Percentiles rank a stretch among this genome's conserved stretches.
phyloP scores from a whole-genome alignment of 2,113 vertebrate genomes.

The Lucifuga dentata region DNA sequence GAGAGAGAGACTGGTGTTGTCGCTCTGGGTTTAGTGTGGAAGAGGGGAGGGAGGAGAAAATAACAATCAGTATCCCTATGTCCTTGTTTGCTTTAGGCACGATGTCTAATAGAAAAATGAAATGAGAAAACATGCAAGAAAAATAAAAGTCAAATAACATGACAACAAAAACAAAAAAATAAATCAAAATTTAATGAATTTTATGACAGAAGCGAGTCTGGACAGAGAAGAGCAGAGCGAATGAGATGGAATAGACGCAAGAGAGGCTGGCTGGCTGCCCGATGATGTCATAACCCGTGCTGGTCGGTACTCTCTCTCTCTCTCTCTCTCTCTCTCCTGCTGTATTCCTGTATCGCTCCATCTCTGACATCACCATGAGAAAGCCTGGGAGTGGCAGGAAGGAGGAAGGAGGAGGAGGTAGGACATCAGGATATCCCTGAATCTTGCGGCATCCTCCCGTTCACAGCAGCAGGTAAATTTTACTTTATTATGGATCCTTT shows the following conservation, averaged over 20 bases:
- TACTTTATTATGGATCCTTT: neutral
- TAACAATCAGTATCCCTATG: neutral
- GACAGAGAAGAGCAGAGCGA: constrained; percentile 11
- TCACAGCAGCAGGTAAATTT: constrained; percentile 63
- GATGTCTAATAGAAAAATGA: no score
- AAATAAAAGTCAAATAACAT: neutral
- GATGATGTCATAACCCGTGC: constrained; percentile 83
- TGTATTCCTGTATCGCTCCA: constrained; percentile 48
- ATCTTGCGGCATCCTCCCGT: constrained; percentile 46
- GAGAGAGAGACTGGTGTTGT: neutral
- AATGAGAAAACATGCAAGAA: neutral
- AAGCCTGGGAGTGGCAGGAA: constrained; percentile 66
- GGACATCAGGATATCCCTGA: constrained; percentile 26
- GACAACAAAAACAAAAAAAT: no score
- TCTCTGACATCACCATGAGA: constrained; percentile 44
- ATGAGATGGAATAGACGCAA: constrained; percentile 41
- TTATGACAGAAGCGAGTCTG: constrained; percentile 1
- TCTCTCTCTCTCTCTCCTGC: constrained; percentile 29
- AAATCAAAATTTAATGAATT: neutral
- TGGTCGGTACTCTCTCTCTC: constrained; percentile 74
- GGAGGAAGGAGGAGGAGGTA: constrained; percentile 19
- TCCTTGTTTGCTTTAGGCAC: no score
- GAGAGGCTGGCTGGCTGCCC: constrained; percentile 42
- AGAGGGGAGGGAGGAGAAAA: neutral
- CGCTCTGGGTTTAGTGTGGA: neutral